Percentiles rank a stretch among this genome's conserved stretches.
Evolutionary conservation across 2,113 vertebrate species (phyloP).

Genomic region (Rhynchopsitta pachyrhyncha): DNA sequence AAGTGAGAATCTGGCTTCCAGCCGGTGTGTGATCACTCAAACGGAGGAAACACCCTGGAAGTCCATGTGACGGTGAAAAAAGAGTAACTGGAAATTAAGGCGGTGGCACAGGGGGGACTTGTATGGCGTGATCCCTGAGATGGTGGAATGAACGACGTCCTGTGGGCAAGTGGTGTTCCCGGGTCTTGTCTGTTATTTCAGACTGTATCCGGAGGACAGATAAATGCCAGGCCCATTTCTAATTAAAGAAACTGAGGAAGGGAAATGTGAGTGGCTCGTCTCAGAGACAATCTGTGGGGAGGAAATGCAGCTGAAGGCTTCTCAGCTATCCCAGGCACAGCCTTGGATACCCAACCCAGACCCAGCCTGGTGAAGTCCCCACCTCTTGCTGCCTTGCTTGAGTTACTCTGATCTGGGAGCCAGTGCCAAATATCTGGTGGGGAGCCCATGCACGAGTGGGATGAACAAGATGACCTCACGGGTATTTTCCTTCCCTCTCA

Average conservation of each 20-base stretch:
- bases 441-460: constrained; percentile 27
- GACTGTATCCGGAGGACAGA: constrained; percentile 1
- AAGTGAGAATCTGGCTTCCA: neutral
- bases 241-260: constrained; percentile 47
- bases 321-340: neutral
- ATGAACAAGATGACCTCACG: constrained; percentile 23
- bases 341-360: neutral
- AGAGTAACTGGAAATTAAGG: neutral
- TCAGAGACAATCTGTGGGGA: neutral
- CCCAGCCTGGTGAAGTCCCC: neutral
- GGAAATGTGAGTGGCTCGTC: constrained; percentile 15
- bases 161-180: neutral
- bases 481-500: constrained; percentile 46
- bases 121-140: neutral
- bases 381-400: neutral
- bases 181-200: constrained; percentile 52
- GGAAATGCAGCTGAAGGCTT: neutral
- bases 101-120: neutral
- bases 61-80: neutral
- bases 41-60: constrained; percentile 26
- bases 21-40: fast-evolving
- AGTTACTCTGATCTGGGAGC: neutral
- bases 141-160: neutral
- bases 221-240: constrained; percentile 21
- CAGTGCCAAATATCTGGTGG: constrained; percentile 5